Base-by-base conservation (phyloP, 2,888 invertebrate species). In the Drosophila anomalipes region DNA sequence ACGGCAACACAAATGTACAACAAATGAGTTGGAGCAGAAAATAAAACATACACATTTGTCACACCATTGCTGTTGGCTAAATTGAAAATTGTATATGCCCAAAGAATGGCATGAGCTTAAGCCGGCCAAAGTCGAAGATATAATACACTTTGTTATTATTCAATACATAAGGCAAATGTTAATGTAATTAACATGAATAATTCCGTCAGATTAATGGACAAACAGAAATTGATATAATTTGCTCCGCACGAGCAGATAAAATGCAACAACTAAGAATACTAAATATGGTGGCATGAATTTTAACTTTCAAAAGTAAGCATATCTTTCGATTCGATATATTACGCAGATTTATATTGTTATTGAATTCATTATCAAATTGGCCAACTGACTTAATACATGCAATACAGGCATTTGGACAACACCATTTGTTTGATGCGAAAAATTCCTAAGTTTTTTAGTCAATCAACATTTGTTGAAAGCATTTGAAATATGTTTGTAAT, bases 61-160 rank as follows among this genome's bases (percentile, higher is more conserved):
- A n/a, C 44, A 49, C 59, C 28, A 35, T 49, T 35, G 49, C 59
- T n/a, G 49, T n/a, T 28, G 59, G 59, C 49, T 19, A 47, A 49
- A 60, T 35, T 35, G 19, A 33, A 60, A 60, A 35, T 35, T 35
- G 59, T 47, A 28, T 26, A 19, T 33, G 47, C 59, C 14, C 28
- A 19, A 22, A 3, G 30, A 14, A 44, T 22, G 26, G 6, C 19
- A 19, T 3, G 1, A 1, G 10, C 44, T n/a, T 1, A 33, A 47
- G n/a, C n/a, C n/a, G n/a, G n/a, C n/a, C n/a, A n/a, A n/a, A n/a
- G 32, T 16, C 58, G 58, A 58, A 10, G 1, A 22, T 14, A 22
- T 5, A 6, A 32, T 58, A 44, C 58, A 32, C 58, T 58, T 16
- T 4, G 2, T 9, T 26, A 6, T 3, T 5, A 22, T 12, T 22